Conservation (phyloP, 2,113 vertebrate species). For the Odocoileus virginianus region DNA sequence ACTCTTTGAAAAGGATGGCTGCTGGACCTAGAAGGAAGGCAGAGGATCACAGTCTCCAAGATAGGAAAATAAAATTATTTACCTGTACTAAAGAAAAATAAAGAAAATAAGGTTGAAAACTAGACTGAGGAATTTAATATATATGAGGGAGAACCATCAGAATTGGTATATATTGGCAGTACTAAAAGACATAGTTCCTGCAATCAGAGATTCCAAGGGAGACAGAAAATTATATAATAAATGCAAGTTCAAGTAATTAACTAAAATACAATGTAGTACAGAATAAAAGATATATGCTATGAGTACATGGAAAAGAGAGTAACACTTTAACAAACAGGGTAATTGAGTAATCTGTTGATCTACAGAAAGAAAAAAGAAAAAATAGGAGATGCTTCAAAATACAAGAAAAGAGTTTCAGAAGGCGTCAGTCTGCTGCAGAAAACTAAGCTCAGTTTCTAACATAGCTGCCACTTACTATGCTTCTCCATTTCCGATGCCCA, state of each 20-base stretch:
- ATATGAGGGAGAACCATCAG: not conserved
- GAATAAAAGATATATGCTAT: not conserved
- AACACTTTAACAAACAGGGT: not conserved
- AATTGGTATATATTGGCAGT: not conserved
- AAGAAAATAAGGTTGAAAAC: not conserved
- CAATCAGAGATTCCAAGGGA: not conserved
- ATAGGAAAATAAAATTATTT: not conserved
- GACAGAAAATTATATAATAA: not conserved
- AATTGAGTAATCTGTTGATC: not conserved
- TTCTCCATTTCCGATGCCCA: not conserved
- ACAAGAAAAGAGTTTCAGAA: not conserved
- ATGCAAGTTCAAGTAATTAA: not conserved
- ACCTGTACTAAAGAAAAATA: not conserved
- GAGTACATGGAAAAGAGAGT: not conserved
- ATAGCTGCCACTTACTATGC: not conserved
- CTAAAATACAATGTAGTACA: not conserved
- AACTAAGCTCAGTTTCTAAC: not conserved
- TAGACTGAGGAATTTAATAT: not conserved
- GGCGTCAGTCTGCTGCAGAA: not conserved
- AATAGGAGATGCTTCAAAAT: not conserved
- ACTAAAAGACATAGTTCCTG: not conserved
- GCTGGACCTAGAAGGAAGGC: not conserved
- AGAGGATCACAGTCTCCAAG: not conserved
- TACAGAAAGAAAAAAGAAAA: not conserved
- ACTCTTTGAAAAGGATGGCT: not conserved